Evolutionary conservation across 2,797 vertebrate genomes (phyloP).

Genomic region (Enteromius argenteus): DNA sequence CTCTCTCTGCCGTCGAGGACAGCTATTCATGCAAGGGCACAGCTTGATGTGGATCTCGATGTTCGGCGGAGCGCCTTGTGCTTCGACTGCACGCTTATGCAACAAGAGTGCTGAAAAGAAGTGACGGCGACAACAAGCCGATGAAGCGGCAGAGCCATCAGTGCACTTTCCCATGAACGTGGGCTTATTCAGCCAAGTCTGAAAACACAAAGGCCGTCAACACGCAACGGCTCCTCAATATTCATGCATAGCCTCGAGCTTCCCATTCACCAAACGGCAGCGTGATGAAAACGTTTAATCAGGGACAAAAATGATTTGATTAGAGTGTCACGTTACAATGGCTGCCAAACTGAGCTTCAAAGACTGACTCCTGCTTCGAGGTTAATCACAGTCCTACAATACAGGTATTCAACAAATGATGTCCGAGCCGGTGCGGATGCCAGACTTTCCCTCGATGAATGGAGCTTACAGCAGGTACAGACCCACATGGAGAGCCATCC

Average conservation of each 20-base stretch:
- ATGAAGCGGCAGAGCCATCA: slow-evolving; percentile 26
- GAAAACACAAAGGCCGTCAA: slow-evolving; percentile 36
- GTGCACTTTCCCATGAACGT: slow-evolving; percentile 52
- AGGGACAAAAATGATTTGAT: slow-evolving; percentile 60
- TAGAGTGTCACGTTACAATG: slow-evolving; percentile 59
- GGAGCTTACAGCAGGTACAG: slow-evolving; percentile 54
- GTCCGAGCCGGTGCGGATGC: slow-evolving; percentile 52
- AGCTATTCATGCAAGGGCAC: slow-evolving; percentile 21
- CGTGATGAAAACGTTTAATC: slow-evolving; percentile 61
- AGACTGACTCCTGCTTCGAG: slow-evolving; percentile 56
- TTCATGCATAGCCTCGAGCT: slow-evolving; percentile 53
- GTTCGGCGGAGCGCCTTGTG: background rate
- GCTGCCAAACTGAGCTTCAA: slow-evolving; percentile 59
- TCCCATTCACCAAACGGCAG: slow-evolving; percentile 44
- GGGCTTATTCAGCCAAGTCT: slow-evolving; percentile 11
- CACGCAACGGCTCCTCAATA: slow-evolving; percentile 29
- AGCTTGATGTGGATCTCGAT: slow-evolving; percentile 16
- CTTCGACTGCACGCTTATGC: background rate
- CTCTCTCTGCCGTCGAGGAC: slow-evolving; percentile 8
- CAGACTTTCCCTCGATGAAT: slow-evolving; percentile 40
- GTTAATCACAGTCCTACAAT: slow-evolving; percentile 62
- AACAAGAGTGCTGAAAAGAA: slow-evolving; percentile 13
- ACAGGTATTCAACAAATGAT: slow-evolving; percentile 54
- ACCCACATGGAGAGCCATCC: slow-evolving; percentile 50
- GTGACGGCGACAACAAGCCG: background rate